Evolutionary conservation across 2,113 vertebrate genomes (phyloP).

Genomic region (Atrichornis clamosus): DNA sequence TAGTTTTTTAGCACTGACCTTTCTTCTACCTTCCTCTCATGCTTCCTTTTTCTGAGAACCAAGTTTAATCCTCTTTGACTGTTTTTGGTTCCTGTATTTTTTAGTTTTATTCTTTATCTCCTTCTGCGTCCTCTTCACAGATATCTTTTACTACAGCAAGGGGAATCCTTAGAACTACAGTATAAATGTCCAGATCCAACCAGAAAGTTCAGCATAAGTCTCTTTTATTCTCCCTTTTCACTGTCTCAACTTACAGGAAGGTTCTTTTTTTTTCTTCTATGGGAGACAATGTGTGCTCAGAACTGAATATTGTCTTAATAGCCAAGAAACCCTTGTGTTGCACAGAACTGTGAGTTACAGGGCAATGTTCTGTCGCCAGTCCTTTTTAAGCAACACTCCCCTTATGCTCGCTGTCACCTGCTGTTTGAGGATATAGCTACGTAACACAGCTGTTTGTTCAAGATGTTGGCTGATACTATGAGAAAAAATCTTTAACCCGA

Average conservation of each 20-base stretch:
- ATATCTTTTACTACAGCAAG: neutral
- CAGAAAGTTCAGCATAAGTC: neutral
- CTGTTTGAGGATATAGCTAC: neutral
- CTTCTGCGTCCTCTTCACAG: neutral
- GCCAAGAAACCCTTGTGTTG: neutral
- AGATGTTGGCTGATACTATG: neutral
- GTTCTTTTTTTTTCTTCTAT: neutral
- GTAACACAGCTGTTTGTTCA: neutral
- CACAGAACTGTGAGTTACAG: neutral
- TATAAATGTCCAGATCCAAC: neutral
- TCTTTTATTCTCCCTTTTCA: neutral
- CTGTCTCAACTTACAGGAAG: neutral
- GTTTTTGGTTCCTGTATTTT: neutral
- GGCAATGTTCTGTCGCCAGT: neutral
- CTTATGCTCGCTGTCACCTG: neutral
- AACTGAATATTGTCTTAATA: neutral
- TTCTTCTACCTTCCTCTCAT: neutral
- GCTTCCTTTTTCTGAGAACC: neutral
- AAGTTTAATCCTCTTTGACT: neutral
- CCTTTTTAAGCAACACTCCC: neutral
- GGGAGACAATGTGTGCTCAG: neutral
- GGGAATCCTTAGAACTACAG: neutral
- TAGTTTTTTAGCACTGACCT: neutral
- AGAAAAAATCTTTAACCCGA: neutral
- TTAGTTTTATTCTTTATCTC: neutral